Conservation (phyloP, 2,113 vertebrate species). For the Panthera uncia region DNA sequence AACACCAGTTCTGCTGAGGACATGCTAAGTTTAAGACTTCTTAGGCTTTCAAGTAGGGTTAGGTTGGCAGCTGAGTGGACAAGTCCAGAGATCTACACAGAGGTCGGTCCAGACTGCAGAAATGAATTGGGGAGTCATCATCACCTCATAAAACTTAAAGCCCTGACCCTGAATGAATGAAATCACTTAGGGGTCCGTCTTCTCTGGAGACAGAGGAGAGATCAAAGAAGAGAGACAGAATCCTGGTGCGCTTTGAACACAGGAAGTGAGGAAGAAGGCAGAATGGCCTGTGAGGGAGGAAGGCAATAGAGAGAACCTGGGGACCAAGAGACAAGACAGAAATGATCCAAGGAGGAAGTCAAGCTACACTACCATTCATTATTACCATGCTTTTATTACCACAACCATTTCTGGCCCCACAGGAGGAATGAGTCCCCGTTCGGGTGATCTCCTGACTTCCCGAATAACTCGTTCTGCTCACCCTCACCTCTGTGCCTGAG, state of each 20-base stretch:
- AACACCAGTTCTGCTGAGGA: not conserved
- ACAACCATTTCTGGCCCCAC: not conserved
- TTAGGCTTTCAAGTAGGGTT: not conserved
- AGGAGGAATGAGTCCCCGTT: not conserved
- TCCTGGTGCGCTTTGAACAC: not conserved
- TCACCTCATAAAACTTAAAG: not conserved
- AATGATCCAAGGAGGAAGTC: not conserved
- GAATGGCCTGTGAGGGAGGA: not conserved
- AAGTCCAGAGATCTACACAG: not conserved
- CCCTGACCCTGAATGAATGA: not conserved
- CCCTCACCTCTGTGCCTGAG: not conserved
- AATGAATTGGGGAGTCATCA: not conserved
- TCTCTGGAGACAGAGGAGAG: not conserved
- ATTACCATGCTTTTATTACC: not conserved
- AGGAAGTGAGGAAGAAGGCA: not conserved
- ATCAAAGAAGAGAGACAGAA: not conserved
- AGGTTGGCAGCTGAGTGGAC: not conserved
- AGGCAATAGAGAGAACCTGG: not conserved
- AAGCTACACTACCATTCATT: not conserved
- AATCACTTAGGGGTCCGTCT: not conserved
- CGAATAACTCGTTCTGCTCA: not conserved
- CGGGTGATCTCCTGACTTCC: not conserved
- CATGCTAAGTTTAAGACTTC: not conserved
- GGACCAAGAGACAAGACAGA: not conserved
- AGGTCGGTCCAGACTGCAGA: not conserved